phyloP scores from a whole-genome alignment of 2,888 invertebrate species.

The Hipparchia sbordonii region DNA sequence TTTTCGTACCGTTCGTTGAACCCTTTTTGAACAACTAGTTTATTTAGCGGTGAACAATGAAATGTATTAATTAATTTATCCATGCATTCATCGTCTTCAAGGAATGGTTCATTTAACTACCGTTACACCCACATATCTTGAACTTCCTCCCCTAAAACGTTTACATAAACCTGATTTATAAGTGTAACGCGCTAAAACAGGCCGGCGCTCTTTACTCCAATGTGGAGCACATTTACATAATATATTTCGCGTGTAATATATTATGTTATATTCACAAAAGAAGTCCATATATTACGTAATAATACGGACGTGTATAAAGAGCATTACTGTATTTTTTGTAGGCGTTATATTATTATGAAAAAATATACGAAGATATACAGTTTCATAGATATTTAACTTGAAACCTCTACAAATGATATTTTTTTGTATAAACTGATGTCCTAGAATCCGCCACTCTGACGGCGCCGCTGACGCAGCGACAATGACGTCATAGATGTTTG shows the following conservation, averaged over 20 bases:
- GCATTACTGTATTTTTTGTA: constrained; percentile 46
- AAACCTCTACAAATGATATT: background rate
- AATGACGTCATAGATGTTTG: too few relatives aligned
- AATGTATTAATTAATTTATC: background rate
- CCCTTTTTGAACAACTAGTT: too few relatives aligned
- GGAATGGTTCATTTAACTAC: constrained; percentile 29
- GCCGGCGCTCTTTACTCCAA: constrained; percentile 46
- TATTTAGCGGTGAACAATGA: background rate
- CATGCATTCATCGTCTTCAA: constrained; percentile 14
- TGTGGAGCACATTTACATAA: constrained; percentile 51
- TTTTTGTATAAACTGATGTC: too few relatives aligned
- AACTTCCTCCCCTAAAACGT: constrained; percentile 34
- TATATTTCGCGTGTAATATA: constrained; percentile 59
- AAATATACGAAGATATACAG: constrained; percentile 2
- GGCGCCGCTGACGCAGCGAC: too few relatives aligned
- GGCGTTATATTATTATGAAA: constrained; percentile 10
- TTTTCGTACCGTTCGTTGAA: too few relatives aligned
- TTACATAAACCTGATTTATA: constrained; percentile 43
- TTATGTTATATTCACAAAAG: constrained; percentile 45
- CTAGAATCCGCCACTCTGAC: too few relatives aligned
- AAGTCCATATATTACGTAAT: constrained; percentile 34
- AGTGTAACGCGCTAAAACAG: constrained; percentile 40
- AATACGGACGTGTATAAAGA: constrained; percentile 53
- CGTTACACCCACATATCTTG: constrained; percentile 31
- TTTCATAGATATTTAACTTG: background rate